phyloP scores from a whole-genome alignment of 64 coral and sea anemone genomes.

The Dendronephthya gigantea region DNA sequence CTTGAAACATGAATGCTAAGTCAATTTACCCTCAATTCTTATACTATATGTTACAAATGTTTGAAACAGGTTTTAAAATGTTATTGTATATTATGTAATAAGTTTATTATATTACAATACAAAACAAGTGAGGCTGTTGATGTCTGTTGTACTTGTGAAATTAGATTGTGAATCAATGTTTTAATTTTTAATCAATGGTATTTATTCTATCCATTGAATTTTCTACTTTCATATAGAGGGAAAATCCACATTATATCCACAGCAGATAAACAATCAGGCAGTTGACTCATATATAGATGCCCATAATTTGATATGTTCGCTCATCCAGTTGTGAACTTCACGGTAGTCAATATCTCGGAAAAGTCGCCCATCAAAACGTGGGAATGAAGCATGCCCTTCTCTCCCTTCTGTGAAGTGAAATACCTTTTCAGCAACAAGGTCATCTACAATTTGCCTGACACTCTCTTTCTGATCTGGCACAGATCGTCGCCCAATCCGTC shows the following conservation, averaged over 20 bases:
- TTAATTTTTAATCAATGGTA: too few species aligned
- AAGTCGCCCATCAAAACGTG: not conserved
- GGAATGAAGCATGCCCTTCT: not conserved
- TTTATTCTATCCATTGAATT: not conserved
- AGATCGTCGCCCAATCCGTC: not conserved
- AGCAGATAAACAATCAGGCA: not conserved
- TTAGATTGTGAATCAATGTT: too few species aligned
- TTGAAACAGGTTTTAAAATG: too few species aligned
- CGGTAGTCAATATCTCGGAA: not conserved
- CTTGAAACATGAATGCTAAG: too few species aligned
- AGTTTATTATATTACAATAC: too few species aligned
- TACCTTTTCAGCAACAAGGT: not conserved
- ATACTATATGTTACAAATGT: too few species aligned
- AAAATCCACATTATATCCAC: too few species aligned
- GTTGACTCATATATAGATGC: not conserved
- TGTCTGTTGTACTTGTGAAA: too few species aligned
- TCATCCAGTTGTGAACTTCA: not conserved
- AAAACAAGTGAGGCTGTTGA: too few species aligned
- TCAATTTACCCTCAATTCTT: too few species aligned
- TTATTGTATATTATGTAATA: too few species aligned
- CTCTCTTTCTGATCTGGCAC: not conserved
- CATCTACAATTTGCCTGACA: not conserved
- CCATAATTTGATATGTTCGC: not conserved
- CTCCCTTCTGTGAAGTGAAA: conserved; percentile 5
- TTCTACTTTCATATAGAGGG: not conserved